phyloP scores from a whole-genome alignment of 2,888 invertebrate species.

The Candidula unifasciata region DNA sequence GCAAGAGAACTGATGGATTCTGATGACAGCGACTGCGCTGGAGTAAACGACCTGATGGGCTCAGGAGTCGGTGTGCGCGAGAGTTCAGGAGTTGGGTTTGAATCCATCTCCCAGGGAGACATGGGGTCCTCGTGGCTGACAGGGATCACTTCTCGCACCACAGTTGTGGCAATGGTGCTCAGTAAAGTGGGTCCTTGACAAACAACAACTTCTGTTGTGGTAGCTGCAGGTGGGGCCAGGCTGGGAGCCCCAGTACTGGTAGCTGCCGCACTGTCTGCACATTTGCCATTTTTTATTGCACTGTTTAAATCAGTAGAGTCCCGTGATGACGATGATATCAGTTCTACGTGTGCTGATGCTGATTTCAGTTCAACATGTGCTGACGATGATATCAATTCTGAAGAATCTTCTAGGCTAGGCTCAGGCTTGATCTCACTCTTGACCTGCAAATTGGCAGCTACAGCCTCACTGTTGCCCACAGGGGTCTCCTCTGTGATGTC shows the following conservation, averaged over 20 bases:
- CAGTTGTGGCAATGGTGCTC: conserved; percentile 33
- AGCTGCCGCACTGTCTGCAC: neutral
- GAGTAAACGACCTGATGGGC: conserved; percentile 48
- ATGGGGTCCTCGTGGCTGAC: conserved; percentile 44
- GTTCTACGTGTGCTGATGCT: neutral
- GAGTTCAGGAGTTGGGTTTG: conserved; percentile 51
- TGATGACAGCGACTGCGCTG: conserved; percentile 36
- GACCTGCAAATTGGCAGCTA: neutral
- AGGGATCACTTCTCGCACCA: conserved; percentile 39
- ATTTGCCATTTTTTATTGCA: neutral
- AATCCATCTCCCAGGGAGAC: conserved; percentile 53
- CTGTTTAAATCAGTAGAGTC: neutral
- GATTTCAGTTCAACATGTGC: neutral
- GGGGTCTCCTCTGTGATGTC: neutral
- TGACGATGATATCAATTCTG: neutral
- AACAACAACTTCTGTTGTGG: neutral
- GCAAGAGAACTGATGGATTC: conserved; percentile 39
- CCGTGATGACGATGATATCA: neutral
- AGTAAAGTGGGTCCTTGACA: conserved; percentile 29
- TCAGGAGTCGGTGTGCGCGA: conserved; percentile 52
- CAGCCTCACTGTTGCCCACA: neutral
- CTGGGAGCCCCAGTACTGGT: neutral
- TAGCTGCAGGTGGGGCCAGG: neutral
- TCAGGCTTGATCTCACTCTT: conserved; percentile 3
- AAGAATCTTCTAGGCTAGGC: neutral